phyloP scores from a whole-genome alignment of 2,797 vertebrate species.

The Phataginus tetradactyla region DNA sequence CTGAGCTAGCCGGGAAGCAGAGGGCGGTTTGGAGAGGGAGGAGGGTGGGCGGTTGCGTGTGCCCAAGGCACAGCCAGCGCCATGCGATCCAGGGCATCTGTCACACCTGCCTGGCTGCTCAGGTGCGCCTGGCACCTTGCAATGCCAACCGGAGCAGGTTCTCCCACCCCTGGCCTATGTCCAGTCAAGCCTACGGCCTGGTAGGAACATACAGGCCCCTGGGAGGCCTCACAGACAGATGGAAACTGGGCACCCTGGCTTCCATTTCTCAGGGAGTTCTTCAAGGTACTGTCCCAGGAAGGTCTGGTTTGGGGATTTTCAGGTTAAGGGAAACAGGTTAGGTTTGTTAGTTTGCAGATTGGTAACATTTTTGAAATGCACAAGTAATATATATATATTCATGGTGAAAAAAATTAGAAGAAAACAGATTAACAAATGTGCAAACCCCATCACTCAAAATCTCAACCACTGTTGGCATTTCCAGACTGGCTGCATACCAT shows the following conservation, averaged over 20 bases:
- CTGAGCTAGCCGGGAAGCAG: conserved; percentile 58
- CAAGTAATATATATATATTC: background rate
- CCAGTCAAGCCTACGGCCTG: conserved; percentile 37
- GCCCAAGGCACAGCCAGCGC: conserved; percentile 56
- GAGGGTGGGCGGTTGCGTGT: background rate
- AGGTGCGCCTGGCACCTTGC: conserved; percentile 66
- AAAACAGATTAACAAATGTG: background rate
- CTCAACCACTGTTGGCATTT: background rate
- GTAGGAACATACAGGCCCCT: background rate
- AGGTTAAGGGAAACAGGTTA: background rate
- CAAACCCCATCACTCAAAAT: background rate
- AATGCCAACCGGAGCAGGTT: background rate
- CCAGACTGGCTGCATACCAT: background rate
- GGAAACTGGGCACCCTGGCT: background rate
- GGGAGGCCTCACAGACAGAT: background rate
- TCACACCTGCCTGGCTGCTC: conserved; percentile 68
- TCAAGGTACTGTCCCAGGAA: background rate
- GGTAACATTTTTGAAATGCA: background rate
- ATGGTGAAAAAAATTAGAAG: background rate
- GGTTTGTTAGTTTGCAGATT: background rate
- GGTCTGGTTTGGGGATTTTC: background rate
- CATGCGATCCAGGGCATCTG: conserved; percentile 42
- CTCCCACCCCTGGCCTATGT: background rate
- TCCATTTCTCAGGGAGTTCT: background rate
- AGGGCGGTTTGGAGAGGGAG: conserved; percentile 31